Evolutionary conservation across 2,888 invertebrate species (phyloP).

Genomic region (Pterostichus niger): DNA sequence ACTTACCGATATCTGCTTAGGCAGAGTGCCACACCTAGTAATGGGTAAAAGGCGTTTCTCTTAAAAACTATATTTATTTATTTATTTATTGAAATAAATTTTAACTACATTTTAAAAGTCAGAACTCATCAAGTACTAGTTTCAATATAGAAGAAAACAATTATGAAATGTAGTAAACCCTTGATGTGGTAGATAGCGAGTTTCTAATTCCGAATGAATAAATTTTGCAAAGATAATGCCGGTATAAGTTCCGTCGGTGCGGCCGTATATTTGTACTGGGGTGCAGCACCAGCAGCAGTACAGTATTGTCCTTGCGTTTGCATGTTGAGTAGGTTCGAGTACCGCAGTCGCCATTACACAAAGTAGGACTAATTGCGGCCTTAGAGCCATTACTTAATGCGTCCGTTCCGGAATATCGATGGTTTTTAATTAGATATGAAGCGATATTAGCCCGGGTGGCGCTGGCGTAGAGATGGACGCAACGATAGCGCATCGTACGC

Average conservation of each 20-base stretch:
- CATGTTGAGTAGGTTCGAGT: constrained; percentile 33
- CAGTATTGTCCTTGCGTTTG: constrained; percentile 9
- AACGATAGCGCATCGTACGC: constrained; percentile 42
- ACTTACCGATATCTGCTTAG: no score
- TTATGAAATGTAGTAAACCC: background rate
- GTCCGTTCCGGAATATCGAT: constrained; percentile 64
- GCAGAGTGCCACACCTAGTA: no score
- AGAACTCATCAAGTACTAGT: no score
- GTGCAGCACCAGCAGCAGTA: constrained; percentile 1
- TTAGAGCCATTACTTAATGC: constrained; percentile 65
- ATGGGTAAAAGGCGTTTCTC: no score
- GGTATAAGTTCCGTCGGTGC: background rate
- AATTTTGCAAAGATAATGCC: constrained; percentile 20
- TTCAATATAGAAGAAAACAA: background rate
- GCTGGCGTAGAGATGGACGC: constrained; percentile 11
- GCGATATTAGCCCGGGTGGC: constrained; percentile 47
- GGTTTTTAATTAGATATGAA: constrained; percentile 66
- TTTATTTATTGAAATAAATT: no score
- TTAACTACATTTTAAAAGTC: no score
- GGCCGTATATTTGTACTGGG: constrained; percentile 1
- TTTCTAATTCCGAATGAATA: background rate
- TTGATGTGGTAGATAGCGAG: background rate
- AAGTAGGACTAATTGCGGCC: constrained; percentile 64
- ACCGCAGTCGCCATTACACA: constrained; percentile 57
- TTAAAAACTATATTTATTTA: no score